Conservation (phyloP, 2,888 invertebrate genomes). For the Xestia xanthographa region DNA sequence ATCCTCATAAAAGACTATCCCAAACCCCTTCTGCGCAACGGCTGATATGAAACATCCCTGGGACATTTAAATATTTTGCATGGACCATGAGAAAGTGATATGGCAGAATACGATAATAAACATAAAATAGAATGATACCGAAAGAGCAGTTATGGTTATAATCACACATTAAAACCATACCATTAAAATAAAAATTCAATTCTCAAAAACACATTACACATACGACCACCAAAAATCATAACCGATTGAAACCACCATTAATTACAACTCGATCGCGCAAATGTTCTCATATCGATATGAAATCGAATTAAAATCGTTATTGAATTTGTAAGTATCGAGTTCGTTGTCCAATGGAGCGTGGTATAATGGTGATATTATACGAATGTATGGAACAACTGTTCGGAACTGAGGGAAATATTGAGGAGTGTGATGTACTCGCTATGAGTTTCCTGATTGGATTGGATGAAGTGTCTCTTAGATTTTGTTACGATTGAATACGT, state of each 20-base stretch:
- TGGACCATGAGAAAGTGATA: neutral
- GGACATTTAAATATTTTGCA: neutral
- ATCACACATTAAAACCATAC: neutral
- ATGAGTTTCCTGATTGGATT: constrained; percentile 58
- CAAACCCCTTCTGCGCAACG: neutral
- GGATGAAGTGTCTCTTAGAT: constrained; percentile 23
- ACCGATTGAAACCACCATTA: constrained; percentile 72
- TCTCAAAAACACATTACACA: constrained; percentile 57
- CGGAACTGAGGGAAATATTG: constrained; percentile 59
- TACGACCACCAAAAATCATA: constrained; percentile 61
- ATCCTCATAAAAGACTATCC: neutral
- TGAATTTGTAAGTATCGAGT: constrained; percentile 73
- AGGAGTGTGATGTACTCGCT: constrained; percentile 32
- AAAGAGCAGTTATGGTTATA: neutral
- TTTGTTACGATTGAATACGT: neutral
- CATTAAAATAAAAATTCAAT: constrained; percentile 60
- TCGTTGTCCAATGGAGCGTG: constrained; percentile 74
- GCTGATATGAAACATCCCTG: neutral
- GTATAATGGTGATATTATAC: constrained; percentile 79
- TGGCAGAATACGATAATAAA: neutral
- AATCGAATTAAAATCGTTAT: constrained; percentile 85
- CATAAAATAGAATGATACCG: neutral
- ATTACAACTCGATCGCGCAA: constrained; percentile 70
- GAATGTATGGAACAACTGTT: constrained; percentile 79
- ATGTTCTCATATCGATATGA: constrained; percentile 77